phyloP scores from a whole-genome alignment of 2,113 vertebrate genomes.

The Quiscalus mexicanus region DNA sequence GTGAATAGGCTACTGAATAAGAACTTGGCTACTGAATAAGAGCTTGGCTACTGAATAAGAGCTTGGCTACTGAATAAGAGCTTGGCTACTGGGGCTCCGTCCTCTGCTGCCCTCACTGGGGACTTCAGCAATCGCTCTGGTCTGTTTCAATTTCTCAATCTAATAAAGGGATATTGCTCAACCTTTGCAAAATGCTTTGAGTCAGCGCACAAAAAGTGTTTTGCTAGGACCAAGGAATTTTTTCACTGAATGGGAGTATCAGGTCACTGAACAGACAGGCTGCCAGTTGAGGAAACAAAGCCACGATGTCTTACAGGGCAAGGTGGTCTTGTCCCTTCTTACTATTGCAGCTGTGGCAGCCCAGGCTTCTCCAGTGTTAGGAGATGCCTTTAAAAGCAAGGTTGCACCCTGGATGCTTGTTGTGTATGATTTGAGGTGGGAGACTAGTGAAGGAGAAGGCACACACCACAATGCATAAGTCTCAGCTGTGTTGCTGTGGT shows the following conservation, averaged over 20 bases:
- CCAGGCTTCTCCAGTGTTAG: background rate
- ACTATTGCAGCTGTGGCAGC: background rate
- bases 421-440: background rate
- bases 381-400: background rate
- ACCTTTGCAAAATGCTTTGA: slow-evolving; percentile 22
- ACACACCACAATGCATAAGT: rapidly evolving
- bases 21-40: background rate
- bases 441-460: background rate
- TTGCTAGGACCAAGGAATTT: background rate
- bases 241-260: background rate
- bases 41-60: background rate
- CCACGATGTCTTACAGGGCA: background rate
- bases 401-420: background rate
- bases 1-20: background rate
- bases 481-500: background rate
- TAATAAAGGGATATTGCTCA: slow-evolving; percentile 1
- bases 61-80: background rate
- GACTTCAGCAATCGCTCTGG: background rate
- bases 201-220: background rate
- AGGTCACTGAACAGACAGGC: background rate
- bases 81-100: background rate
- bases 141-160: background rate
- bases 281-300: background rate
- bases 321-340: background rate
- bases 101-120: background rate